Percentiles rank a stretch among this genome's conserved stretches.
Conservation (phyloP, 1,140 invertebrate genomes). For the Cataglyphis hispanica region DNA sequence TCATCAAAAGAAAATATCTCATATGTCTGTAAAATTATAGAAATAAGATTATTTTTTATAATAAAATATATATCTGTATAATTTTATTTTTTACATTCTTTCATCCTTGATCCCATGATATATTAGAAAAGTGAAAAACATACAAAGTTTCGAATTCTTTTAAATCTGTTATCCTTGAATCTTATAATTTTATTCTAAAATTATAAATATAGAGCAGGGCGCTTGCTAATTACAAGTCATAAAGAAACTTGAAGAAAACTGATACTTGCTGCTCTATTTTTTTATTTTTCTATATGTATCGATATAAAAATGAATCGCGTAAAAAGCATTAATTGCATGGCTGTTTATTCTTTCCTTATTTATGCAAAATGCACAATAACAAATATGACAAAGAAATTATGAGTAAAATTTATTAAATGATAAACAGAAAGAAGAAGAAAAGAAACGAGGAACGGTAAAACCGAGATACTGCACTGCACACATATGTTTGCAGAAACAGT, state of each 20-base stretch:
- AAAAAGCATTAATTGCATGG: not conserved
- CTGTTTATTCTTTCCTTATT: slow-evolving; percentile 22
- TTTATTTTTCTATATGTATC: slow-evolving; percentile 23
- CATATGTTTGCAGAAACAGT: not conserved
- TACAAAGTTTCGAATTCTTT: not conserved
- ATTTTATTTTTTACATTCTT: slow-evolving; percentile 1
- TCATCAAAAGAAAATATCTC: too few relatives aligned
- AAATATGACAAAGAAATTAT: slow-evolving; percentile 13
- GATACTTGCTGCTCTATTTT: not conserved
- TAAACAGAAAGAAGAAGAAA: not conserved
- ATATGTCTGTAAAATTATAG: too few relatives aligned
- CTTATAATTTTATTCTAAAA: not conserved
- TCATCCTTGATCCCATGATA: not conserved
- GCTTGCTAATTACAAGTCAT: slow-evolving; percentile 11
- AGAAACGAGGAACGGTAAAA: too few relatives aligned
- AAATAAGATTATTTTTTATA: too few relatives aligned
- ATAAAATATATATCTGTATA: not conserved
- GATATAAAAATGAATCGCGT: not conserved
- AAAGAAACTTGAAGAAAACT: not conserved
- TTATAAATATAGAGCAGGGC: not conserved
- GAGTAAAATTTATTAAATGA: slow-evolving; percentile 10
- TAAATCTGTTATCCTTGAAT: not conserved
- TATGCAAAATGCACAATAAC: not conserved
- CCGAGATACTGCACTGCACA: not conserved
- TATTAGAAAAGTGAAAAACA: not conserved